phyloP scores from a whole-genome alignment of 53 echinoderm and acorn worm genomes.

The Patiria pectinifera region DNA sequence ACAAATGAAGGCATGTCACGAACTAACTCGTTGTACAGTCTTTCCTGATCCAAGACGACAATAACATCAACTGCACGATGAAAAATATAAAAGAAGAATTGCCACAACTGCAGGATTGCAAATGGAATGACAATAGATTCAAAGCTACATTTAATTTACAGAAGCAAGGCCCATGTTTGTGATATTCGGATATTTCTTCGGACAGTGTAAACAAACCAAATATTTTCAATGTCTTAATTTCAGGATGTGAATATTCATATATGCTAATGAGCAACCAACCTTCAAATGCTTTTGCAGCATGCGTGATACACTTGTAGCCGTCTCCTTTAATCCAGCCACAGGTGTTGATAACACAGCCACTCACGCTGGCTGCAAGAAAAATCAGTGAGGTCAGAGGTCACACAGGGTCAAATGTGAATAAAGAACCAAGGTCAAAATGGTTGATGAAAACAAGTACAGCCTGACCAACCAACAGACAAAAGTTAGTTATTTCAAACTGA shows the following conservation, averaged over 20 bases:
- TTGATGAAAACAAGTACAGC: neutral
- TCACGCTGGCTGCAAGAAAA: constrained; percentile 70
- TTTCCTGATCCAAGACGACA: constrained; percentile 91
- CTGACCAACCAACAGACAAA: neutral
- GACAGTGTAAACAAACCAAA: neutral
- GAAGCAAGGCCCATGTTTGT: neutral
- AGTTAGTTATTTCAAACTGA: too few relatives aligned
- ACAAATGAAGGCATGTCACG: constrained; percentile 95
- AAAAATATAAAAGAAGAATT: constrained; percentile 14
- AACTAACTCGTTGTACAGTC: constrained; percentile 91
- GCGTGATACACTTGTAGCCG: constrained; percentile 91
- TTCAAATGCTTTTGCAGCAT: constrained; percentile 98
- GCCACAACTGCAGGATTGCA: neutral
- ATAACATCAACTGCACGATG: constrained; percentile 89
- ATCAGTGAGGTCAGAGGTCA: constrained; percentile 37
- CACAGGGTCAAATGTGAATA: neutral
- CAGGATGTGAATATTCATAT: neutral
- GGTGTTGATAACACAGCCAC: constrained; percentile 97
- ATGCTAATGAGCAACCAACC: constrained; percentile 57
- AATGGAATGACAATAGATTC: neutral
- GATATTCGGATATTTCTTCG: too few relatives aligned
- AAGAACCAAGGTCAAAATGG: neutral
- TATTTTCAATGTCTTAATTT: neutral
- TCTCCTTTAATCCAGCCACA: constrained; percentile 98
- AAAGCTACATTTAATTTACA: neutral